A percentile compares a stretch with the other conserved stretches of the same genome.
phyloP scores from a whole-genome alignment of 1,140 invertebrate species.

The Hyles euphorbiae region DNA sequence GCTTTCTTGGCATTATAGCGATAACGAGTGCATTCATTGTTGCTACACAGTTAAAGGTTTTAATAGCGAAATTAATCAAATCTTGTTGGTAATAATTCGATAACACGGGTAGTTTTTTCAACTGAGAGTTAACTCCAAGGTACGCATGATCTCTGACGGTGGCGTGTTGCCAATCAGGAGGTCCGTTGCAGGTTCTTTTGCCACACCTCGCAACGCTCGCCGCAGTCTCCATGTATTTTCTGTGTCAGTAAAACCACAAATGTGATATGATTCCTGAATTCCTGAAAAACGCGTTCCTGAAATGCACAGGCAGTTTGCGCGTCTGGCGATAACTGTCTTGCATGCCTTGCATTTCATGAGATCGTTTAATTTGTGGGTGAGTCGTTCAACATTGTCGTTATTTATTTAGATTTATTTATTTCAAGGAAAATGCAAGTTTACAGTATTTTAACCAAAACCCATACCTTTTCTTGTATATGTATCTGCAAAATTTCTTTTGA shows the following conservation, averaged over 20 bases:
- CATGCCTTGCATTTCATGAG: slow-evolving; percentile 13
- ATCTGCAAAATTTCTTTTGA: too few relatives aligned
- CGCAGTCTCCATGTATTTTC: slow-evolving; percentile 23
- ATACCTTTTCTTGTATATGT: too few relatives aligned
- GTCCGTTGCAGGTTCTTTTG: slow-evolving; percentile 25
- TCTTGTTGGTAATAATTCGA: too few relatives aligned
- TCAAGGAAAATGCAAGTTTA: too few relatives aligned
- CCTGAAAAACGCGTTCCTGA: slow-evolving; percentile 19
- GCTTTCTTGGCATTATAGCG: too few relatives aligned
- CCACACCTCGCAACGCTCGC: slow-evolving; percentile 21
- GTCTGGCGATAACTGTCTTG: slow-evolving; percentile 14
- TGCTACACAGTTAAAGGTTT: too few relatives aligned
- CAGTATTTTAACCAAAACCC: too few relatives aligned
- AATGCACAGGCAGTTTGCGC: slow-evolving; percentile 17
- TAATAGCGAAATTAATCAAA: too few relatives aligned
- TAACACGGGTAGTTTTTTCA: background rate
- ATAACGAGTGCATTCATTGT: too few relatives aligned
- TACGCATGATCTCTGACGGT: slow-evolving; percentile 20
- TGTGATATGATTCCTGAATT: slow-evolving; percentile 16
- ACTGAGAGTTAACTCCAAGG: slow-evolving; percentile 23
- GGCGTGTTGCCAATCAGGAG: slow-evolving; percentile 25
- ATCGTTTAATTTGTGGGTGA: slow-evolving; percentile 12
- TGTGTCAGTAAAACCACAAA: slow-evolving; percentile 18
- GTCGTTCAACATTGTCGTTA: slow-evolving; percentile 10
- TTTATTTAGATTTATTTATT: too few relatives aligned